Base-by-base conservation (phyloP, 2,113 vertebrate genomes). In the Recurvirostra avosetta region DNA sequence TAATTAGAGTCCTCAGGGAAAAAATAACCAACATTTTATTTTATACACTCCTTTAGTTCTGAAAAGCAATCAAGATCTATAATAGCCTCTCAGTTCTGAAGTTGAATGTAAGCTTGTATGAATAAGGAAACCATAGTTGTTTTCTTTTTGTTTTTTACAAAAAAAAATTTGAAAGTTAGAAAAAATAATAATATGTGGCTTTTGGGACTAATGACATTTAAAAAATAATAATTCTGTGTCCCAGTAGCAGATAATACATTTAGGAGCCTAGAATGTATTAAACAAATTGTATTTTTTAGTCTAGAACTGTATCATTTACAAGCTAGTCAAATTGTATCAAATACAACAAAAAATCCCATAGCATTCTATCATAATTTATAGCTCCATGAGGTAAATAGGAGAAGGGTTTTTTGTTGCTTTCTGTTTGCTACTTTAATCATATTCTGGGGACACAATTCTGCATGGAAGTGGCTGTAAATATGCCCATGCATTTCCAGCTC, bases 1-100 rank as follows among this genome's bases (percentile, higher is more conserved):
- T 93, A 97, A 97, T 94, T 96, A 88, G 56, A 72, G 90, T 88
- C 82, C 79, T 95, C 47, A 45, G 52, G 67, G 53, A 59, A 83
- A 95, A 94, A 93, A 93, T 72, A 95, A 83, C 75, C 62, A 91
- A 81, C 32, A 38, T 73, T 94, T 90, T 90, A 74, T 68, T 94
- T 90, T 90, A 74, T 68, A 94, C 27, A 81, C 41, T 82, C n/a
- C 65, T 91, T 94, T 93, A 89, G 61, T 75, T 92, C 73, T 93
- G 78, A 87, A 94, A 95, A 95, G 52, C 68, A 94, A 89, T 92
- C 56, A 81, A 79, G 56, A 95, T 87, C 87, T 91, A 55, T 87
- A 93, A 92, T 72, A 96, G 56, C 47, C 45, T 94, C 90, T 96
- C 70, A 45, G 12, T 90, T 89, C 80, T 93, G 76, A 91, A 94